Percentiles rank a stretch among this genome's conserved stretches.
phyloP scores from a whole-genome alignment of 2,888 invertebrate genomes.

The Drosophila maculinotata region DNA sequence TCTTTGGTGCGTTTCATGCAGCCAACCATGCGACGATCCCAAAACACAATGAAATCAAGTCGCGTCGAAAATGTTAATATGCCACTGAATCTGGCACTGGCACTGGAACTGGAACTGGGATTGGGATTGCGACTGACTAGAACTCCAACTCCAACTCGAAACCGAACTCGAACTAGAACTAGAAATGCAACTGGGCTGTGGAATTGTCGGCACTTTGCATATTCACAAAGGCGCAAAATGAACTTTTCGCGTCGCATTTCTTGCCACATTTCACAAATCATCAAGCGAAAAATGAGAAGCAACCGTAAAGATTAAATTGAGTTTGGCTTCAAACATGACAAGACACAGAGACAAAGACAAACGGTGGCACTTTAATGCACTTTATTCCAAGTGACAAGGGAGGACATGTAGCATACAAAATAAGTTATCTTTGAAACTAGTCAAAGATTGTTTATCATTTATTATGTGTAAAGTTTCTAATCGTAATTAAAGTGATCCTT shows the following conservation, averaged over 20 bases:
- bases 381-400: conserved; percentile 15
- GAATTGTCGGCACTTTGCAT: conserved; percentile 44
- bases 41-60: conserved; percentile 47
- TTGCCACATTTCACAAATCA: conserved; percentile 37
- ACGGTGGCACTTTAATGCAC: neutral
- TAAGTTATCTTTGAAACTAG: no score
- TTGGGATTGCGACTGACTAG: conserved; percentile 31
- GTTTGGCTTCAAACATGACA: neutral
- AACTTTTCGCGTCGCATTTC: conserved; percentile 24
- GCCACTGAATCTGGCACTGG: conserved; percentile 28
- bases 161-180: conserved; percentile 7
- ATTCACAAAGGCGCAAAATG: conserved; percentile 37
- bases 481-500: no score
- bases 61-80: conserved; percentile 49
- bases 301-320: neutral
- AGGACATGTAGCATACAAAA: neutral
- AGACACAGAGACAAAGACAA: conserved; percentile 1
- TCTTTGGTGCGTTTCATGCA: conserved; percentile 69
- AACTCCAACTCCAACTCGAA: conserved; percentile 5
- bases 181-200: conserved; percentile 14
- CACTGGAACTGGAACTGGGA: conserved; percentile 1
- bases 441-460: no score
- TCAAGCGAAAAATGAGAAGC: conserved; percentile 27
- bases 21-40: conserved; percentile 64
- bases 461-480: no score